Base-by-base conservation (phyloP, 2,888 invertebrate species). In the Heteropelma amictum region DNA sequence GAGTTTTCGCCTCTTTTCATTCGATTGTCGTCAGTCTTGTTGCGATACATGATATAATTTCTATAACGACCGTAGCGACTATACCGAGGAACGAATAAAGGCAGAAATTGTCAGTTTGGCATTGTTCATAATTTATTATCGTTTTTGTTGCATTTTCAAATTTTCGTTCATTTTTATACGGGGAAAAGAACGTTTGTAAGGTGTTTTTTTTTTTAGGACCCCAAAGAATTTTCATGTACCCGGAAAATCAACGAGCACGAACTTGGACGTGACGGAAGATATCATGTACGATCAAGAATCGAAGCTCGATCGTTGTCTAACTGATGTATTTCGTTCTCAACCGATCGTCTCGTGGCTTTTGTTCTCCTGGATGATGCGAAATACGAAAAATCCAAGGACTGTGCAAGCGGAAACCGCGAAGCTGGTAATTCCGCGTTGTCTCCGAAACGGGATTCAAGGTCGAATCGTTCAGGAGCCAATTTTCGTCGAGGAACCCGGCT, bases 401-500 rank as follows among this genome's bases (percentile, higher is more conserved):
- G 12, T 49, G 28, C 8, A 30, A 10, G 8, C 38, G 19, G 30
- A 19, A n/a, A n/a, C 10, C 17, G 17, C 14, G 2, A 49, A 38
- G 23, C 10, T n/a, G 1, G 12, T 33, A 6, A 10, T 26, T 4
- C 45, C 42, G 1, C 28, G 28, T 45, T n/a, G 67, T 17, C 77
- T 64, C 38, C 60, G 77, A 23, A 73, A 73, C 1, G 51, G 60
- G 1, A 64, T 67, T 23, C 69, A 81, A 2, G 45, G 35, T 10
- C 81, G 79, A 80, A 64, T 21, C 1, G 1, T 78, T 3, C 79
- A 82, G 42, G 69, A 81, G 21, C 84, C 84, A 3, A 33, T 85
- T 2, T 84, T 81, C 72, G 82, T 78, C 10, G 83, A 85, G 0
- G 85, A 84, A 19, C 85, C 85, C 0, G 40, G 53, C 0, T 84